Evolutionary conservation across 2,797 vertebrate genomes (phyloP).

Genomic region (Zenarchopterus dispar): DNA sequence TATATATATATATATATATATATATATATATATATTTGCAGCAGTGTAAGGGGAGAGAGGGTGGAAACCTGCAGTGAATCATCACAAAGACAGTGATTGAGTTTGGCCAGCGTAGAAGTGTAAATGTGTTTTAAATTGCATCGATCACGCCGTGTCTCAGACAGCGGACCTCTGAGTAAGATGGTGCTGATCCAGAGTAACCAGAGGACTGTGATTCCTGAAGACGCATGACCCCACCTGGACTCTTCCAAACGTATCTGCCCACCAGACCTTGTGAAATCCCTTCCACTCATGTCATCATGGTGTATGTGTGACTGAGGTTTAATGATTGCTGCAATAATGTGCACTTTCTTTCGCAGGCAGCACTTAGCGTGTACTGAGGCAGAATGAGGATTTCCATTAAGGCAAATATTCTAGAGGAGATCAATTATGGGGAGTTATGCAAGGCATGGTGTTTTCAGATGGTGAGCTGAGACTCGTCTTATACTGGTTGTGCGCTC

Average conservation of each 20-base stretch:
- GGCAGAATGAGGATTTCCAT: constrained; percentile 43
- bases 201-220: constrained; percentile 3
- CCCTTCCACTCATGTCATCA: constrained; percentile 3
- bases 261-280: constrained; percentile 6
- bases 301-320: neutral
- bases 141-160: constrained; percentile 56
- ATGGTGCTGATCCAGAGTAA: constrained; percentile 7
- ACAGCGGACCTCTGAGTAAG: constrained; percentile 11
- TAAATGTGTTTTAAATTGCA: constrained; percentile 41
- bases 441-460: constrained; percentile 19
- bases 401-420: constrained; percentile 9
- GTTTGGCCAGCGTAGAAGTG: constrained; percentile 46
- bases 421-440: constrained; percentile 3
- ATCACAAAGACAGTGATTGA: constrained; percentile 45
- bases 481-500: neutral
- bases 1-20: no score
- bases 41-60: constrained; percentile 3
- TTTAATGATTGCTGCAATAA: constrained; percentile 17
- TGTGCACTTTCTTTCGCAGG: constrained; percentile 2
- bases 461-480: constrained; percentile 10
- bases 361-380: constrained; percentile 12
- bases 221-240: constrained; percentile 8
- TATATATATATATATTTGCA: neutral
- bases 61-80: constrained; percentile 24
- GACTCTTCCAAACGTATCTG: constrained; percentile 2